Evolutionary conservation across 2,888 invertebrate genomes (phyloP).

Genomic region (Euclidia mi): DNA sequence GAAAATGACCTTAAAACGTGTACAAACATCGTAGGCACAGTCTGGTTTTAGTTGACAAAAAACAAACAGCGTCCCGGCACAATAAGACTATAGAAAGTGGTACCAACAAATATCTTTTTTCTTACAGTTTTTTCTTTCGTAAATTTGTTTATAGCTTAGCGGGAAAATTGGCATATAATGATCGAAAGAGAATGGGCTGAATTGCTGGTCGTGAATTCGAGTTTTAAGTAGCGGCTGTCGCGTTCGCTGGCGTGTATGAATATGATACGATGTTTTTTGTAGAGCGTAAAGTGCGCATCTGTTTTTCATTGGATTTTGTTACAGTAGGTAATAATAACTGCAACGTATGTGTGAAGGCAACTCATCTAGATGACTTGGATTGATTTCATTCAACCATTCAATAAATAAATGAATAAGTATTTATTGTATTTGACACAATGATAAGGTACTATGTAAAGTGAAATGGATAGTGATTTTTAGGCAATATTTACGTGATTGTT

Average conservation of each 20-base stretch:
- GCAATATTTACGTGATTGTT: no score
- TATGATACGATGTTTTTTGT: constrained; percentile 20
- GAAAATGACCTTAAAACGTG: constrained; percentile 87
- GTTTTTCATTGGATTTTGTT: constrained; percentile 16
- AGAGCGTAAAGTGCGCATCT: constrained; percentile 21
- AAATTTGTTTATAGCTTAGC: constrained; percentile 64
- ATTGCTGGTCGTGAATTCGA: constrained; percentile 40
- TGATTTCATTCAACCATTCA: no score
- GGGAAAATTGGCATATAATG: constrained; percentile 73
- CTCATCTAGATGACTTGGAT: no score
- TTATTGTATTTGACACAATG: no score
- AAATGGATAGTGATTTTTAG: no score
- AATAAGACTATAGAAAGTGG: constrained; percentile 68
- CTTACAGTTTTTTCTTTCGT: constrained; percentile 61
- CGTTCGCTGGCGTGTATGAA: constrained; percentile 22
- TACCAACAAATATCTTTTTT: constrained; percentile 30
- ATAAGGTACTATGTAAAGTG: no score
- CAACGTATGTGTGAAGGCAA: no score
- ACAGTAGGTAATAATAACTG: background rate
- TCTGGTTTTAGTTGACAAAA: constrained; percentile 79
- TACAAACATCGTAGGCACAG: constrained; percentile 61
- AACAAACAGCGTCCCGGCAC: constrained; percentile 76
- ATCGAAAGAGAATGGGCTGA: constrained; percentile 60
- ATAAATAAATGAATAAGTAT: no score
- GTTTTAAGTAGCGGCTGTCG: constrained; percentile 17